A percentile compares a stretch with the other conserved stretches of the same genome.
phyloP scores from a whole-genome alignment of 2,797 vertebrate genomes.

The Sebastes goodei region DNA sequence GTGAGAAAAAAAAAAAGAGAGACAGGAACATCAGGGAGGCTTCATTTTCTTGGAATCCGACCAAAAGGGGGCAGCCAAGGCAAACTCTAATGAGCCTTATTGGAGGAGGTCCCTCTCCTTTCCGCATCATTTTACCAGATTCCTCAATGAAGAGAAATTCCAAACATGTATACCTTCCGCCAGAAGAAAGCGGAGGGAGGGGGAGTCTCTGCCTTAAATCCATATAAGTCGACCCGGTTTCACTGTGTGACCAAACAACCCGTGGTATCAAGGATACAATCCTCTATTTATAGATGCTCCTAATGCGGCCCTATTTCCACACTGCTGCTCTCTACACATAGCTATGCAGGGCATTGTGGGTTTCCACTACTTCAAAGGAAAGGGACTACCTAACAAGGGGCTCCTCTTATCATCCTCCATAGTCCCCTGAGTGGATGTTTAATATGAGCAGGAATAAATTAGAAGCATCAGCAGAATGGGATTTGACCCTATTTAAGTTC shows the following conservation, averaged over 20 bases:
- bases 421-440: constrained; percentile 10
- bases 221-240: constrained; percentile 78
- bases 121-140: constrained; percentile 72
- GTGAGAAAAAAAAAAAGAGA: background rate
- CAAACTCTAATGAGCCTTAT: constrained; percentile 72
- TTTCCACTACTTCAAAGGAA: constrained; percentile 85
- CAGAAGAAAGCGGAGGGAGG: constrained; percentile 44
- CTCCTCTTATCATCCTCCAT: constrained; percentile 35
- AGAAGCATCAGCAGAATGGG: constrained; percentile 11
- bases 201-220: constrained; percentile 54
- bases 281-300: constrained; percentile 79
- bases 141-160: constrained; percentile 79
- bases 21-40: constrained; percentile 34
- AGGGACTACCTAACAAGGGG: constrained; percentile 79
- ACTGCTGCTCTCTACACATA: constrained; percentile 84
- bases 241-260: constrained; percentile 75
- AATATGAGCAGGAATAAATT: constrained; percentile 22
- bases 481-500: constrained; percentile 10
- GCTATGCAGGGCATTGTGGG: constrained; percentile 87
- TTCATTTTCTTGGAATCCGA: constrained; percentile 73
- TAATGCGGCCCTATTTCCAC: constrained; percentile 85
- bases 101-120: constrained; percentile 43
- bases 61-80: constrained; percentile 86
- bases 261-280: constrained; percentile 73
- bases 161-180: constrained; percentile 75